A percentile compares a stretch with the other conserved stretches of the same genome.
These are phyloP conservation scores for Silurus meridionalis DNA, from an alignment of 2,113 vertebrate genomes.

Conservation along the genomic window DNA sequence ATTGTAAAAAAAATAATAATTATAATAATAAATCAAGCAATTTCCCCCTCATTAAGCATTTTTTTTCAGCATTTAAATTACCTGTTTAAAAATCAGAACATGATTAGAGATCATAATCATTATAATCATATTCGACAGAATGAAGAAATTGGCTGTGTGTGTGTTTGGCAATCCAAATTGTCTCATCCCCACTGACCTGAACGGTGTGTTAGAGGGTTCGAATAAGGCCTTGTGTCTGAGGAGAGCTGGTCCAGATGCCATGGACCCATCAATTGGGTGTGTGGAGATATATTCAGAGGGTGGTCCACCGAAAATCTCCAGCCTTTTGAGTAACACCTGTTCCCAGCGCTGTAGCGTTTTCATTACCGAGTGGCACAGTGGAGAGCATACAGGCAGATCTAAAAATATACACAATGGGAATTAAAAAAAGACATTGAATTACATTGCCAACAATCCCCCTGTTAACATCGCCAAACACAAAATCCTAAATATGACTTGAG, in stretches of 20 bases:
- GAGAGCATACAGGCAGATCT: conserved; percentile 95
- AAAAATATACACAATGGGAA: conserved; percentile 39
- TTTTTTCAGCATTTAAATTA: background rate
- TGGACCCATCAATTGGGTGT: conserved; percentile 77
- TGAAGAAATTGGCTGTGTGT: background rate
- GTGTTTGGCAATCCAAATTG: background rate
- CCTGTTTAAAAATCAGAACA: background rate
- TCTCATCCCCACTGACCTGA: conserved; percentile 73
- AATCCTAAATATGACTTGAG: background rate
- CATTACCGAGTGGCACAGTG: conserved; percentile 87
- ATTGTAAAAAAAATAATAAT: background rate
- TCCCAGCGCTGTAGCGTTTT: conserved; percentile 96
- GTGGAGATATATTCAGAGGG: conserved; percentile 86
- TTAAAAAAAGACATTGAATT: background rate
- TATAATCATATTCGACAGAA: too few species aligned
- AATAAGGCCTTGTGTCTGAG: conserved; percentile 93
- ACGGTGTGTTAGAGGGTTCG: conserved; percentile 93
- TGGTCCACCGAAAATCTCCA: conserved; percentile 90
- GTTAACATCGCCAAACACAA: background rate
- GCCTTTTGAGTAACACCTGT: conserved; percentile 87
- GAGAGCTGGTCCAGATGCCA: conserved; percentile 86
- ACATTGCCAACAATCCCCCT: background rate
- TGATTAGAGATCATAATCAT: background rate
- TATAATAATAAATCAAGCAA: background rate
- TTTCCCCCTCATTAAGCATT: background rate